Conservation (phyloP, 2,797 vertebrate species). For the Holocentrus rufus region DNA sequence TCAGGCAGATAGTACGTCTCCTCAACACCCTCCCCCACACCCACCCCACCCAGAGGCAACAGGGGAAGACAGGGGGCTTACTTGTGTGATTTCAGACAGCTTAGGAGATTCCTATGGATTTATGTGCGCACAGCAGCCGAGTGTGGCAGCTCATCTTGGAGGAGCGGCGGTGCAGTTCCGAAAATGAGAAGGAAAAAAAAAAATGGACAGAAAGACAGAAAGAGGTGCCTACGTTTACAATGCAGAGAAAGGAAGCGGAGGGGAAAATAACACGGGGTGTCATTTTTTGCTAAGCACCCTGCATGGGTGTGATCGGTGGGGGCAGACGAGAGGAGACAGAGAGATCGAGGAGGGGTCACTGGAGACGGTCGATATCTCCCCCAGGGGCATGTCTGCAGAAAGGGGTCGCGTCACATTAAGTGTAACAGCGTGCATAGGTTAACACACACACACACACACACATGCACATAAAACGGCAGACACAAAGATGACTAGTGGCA, state of each 20-base stretch:
- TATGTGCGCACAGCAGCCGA: not conserved
- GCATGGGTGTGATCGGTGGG: constrained; percentile 5
- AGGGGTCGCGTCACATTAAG: constrained; percentile 28
- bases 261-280: constrained; percentile 4
- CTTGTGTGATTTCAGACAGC: constrained; percentile 45
- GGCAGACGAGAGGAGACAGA: constrained; percentile 6
- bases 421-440: constrained; percentile 46
- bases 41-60: constrained; percentile 1
- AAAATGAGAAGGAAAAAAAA: constrained; percentile 23
- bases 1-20: constrained; percentile 1
- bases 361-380: constrained; percentile 52
- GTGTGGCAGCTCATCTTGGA: constrained; percentile 1
- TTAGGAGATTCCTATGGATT: constrained; percentile 31
- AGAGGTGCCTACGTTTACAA: too few relatives aligned
- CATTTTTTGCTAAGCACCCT: constrained; percentile 29
- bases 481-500: constrained; percentile 59
- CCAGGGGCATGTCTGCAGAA: constrained; percentile 56
- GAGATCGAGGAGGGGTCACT: constrained; percentile 49
- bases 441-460: constrained; percentile 32
- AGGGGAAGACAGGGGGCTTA: not conserved
- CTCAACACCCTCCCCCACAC: not conserved
- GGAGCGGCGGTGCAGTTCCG: not conserved
- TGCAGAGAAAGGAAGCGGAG: not conserved
- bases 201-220: not conserved
- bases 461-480: constrained; percentile 42